phyloP scores from a whole-genome alignment of 2,113 vertebrate species.

The Paracanthobrama guichenoti region DNA sequence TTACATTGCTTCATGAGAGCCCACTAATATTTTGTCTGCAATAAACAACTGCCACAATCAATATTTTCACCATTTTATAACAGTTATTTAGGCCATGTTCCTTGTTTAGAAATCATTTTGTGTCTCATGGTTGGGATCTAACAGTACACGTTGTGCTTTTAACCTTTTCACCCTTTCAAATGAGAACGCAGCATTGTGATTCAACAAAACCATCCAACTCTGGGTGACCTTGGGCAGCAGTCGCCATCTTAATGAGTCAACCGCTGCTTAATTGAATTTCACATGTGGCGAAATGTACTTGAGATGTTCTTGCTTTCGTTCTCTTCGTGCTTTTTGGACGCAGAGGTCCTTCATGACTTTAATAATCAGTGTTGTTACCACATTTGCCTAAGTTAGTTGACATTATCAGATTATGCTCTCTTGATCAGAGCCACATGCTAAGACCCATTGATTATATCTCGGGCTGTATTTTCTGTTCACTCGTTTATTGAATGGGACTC shows the following conservation, averaged over 20 bases:
- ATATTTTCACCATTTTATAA: constrained; percentile 3
- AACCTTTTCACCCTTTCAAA: constrained; percentile 14
- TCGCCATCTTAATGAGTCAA: constrained; percentile 33
- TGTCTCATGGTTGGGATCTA: neutral
- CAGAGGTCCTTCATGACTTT: constrained; percentile 55
- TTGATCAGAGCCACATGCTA: constrained; percentile 61
- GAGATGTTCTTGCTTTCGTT: constrained; percentile 24
- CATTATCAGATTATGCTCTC: constrained; percentile 57
- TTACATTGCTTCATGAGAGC: neutral
- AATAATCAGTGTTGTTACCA: constrained; percentile 57
- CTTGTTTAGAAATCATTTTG: neutral
- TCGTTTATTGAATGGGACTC: neutral
- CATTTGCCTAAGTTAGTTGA: constrained; percentile 56
- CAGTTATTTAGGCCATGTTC: constrained; percentile 3
- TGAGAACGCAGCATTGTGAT: constrained; percentile 12
- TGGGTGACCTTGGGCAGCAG: constrained; percentile 37
- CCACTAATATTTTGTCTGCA: constrained; percentile 22
- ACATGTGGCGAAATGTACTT: constrained; percentile 47
- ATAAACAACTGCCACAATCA: constrained; percentile 1
- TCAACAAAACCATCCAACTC: neutral
- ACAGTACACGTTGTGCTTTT: neutral
- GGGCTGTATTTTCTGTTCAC: constrained; percentile 22
- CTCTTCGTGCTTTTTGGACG: constrained; percentile 39
- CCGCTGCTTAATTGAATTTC: constrained; percentile 35
- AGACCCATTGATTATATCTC: constrained; percentile 54